Evolutionary conservation across 2,888 invertebrate genomes (phyloP).

Genomic region (Nymphalis c-album): DNA sequence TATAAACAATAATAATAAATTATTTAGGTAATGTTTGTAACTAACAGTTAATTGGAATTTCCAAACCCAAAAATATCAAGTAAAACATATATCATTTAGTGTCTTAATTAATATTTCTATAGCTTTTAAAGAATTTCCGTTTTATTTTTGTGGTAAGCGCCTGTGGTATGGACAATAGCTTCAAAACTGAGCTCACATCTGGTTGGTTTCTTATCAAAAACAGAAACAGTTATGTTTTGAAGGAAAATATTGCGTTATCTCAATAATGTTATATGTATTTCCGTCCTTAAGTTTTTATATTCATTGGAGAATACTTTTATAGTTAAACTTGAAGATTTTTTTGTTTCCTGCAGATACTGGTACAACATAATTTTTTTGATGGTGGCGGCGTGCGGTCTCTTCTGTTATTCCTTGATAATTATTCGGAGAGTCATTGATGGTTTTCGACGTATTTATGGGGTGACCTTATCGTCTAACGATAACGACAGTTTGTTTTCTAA

Average conservation of each 20-base stretch:
- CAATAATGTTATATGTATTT: slow-evolving; percentile 60
- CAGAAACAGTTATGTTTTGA: slow-evolving; percentile 66
- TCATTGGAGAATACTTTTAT: slow-evolving; percentile 51
- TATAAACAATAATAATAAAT: too few species aligned
- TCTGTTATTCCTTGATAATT: neutral
- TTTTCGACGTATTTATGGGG: slow-evolving; percentile 10
- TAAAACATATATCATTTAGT: neutral
- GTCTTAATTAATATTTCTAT: slow-evolving; percentile 5
- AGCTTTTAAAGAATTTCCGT: neutral
- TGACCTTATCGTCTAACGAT: slow-evolving; percentile 3
- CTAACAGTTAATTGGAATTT: too few species aligned
- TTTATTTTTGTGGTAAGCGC: slow-evolving; percentile 24
- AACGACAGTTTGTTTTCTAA: slow-evolving; percentile 16
- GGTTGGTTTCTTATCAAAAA: slow-evolving; percentile 66
- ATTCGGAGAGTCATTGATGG: slow-evolving; percentile 11
- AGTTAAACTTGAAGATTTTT: slow-evolving; percentile 45
- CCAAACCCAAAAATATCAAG: neutral
- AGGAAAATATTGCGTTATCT: slow-evolving; percentile 72
- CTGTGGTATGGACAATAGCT: slow-evolving; percentile 42
- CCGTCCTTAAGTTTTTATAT: slow-evolving; percentile 64
- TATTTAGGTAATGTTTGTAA: too few species aligned
- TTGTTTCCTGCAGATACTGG: slow-evolving; percentile 48
- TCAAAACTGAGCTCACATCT: slow-evolving; percentile 60
- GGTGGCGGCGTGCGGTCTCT: slow-evolving; percentile 26
- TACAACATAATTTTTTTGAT: slow-evolving; percentile 23